Base-by-base conservation (phyloP, 2,113 vertebrate genomes). In the Cacatua alba region DNA sequence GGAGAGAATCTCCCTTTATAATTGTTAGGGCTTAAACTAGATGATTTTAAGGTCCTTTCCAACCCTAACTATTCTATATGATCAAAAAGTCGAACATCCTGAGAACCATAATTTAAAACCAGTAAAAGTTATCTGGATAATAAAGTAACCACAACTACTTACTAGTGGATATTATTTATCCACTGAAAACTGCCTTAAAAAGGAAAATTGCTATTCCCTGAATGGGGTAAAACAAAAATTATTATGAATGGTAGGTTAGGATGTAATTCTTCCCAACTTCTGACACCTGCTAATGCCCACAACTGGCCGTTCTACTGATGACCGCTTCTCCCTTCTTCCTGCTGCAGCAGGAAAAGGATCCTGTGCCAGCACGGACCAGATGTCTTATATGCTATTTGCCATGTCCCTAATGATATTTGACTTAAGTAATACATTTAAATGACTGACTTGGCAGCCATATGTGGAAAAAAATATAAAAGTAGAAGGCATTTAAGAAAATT, bases 1-100 rank as follows among this genome's bases (percentile, higher is more conserved):
- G n/a, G n/a, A n/a, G n/a, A n/a, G n/a, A n/a, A n/a, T n/a, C n/a
- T n/a, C n/a, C n/a, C n/a, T n/a, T n/a, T n/a, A n/a, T n/a, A n/a
- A n/a, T n/a, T n/a, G n/a, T n/a, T n/a, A n/a, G 52, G 31, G 31
- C 9, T n/a, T 13, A 19, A 21, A n/a, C 55, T 21, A 21, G 55
- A 57, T 7, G 12, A n/a, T 57, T 31, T n/a, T 57, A 0, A n/a
- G 55, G 55, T n/a, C 13, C 55, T n/a, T n/a, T 57, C 31, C 31
- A 9, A n/a, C 31, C 55, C 31, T 57, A 57, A 57, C 55, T 57
- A n/a, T 57, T n/a, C 19, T 33, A 57, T 57, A n/a, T n/a, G 31
- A 43, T 44, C 18, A 71, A 51, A 89, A 51, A 3, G 9, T 9
- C 3, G 0, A 72, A 76, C 48, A 33, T 41, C 4, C 0, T n/a